phyloP scores from a whole-genome alignment of 2,113 vertebrate genomes.

The Cyphomyrus plagiostoma region DNA sequence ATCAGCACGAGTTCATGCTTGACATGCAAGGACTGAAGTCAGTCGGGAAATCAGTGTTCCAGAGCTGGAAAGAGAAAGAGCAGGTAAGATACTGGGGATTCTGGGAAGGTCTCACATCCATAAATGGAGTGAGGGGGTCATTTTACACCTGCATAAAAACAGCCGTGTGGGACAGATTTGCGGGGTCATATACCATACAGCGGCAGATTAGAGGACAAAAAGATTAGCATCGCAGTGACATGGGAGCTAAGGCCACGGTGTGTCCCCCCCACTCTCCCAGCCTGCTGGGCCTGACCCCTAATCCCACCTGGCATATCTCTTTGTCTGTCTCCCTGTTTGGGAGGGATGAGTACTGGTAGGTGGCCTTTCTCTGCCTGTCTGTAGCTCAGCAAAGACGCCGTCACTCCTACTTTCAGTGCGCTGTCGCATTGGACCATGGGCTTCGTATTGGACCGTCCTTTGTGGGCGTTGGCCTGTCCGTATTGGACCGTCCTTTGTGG shows the following conservation, averaged over 20 bases:
- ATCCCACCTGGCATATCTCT: neutral
- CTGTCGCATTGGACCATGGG: slow-evolving; percentile 5
- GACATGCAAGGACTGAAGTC: too few species aligned
- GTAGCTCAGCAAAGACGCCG: neutral
- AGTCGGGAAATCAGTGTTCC: neutral
- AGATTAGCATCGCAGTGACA: neutral
- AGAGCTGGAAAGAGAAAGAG: neutral
- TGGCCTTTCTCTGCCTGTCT: neutral
- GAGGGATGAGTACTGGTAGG: neutral
- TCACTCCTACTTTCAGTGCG: neutral
- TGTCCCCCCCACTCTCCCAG: neutral
- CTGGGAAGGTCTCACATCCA: neutral
- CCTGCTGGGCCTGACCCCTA: neutral
- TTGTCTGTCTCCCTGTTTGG: neutral
- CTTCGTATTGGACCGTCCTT: neutral
- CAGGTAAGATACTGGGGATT: neutral
- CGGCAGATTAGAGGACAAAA: slow-evolving; percentile 4
- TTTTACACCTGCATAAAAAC: slow-evolving; percentile 14
- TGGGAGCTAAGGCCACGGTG: neutral
- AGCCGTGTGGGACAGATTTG: neutral
- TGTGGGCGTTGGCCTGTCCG: neutral
- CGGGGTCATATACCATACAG: neutral
- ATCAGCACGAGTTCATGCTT: neutral
- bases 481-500: neutral
- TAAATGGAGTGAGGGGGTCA: neutral